A percentile compares a stretch with the other conserved stretches of the same genome.
Evolutionary conservation across 2,113 vertebrate species (phyloP).

Genomic region (Microcebus jonahi): DNA sequence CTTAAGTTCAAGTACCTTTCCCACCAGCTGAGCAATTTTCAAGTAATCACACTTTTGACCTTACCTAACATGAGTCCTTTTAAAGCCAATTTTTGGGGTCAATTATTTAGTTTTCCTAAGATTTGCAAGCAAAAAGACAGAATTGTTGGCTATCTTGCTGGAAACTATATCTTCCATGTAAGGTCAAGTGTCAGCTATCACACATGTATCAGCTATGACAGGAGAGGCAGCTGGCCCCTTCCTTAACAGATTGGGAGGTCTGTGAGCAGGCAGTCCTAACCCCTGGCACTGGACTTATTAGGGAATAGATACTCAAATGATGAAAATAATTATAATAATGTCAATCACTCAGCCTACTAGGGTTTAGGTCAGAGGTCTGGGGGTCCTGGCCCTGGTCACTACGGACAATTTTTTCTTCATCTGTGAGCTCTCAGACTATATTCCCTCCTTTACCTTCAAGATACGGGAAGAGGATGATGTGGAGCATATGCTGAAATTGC

Average conservation of each 20-base stretch:
- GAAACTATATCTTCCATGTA: conserved; percentile 14
- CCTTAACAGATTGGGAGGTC: background rate
- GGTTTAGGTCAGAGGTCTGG: background rate
- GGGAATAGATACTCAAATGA: background rate
- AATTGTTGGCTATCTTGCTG: background rate
- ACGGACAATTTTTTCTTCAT: conserved; percentile 72
- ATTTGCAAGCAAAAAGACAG: conserved; percentile 24
- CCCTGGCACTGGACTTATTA: background rate
- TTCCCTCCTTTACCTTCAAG: conserved; percentile 93
- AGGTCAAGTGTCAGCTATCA: background rate
- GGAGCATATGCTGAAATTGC: conserved; percentile 82
- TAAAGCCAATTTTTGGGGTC: conserved; percentile 30
- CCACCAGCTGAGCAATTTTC: conserved; percentile 63
- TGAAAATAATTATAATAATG: conserved; percentile 42
- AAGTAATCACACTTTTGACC: conserved; percentile 66
- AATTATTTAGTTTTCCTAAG: conserved; percentile 63
- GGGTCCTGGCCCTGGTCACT: background rate
- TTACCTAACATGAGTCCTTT: conserved; percentile 47
- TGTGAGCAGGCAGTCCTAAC: background rate
- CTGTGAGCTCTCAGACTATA: conserved; percentile 90
- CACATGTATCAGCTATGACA: background rate
- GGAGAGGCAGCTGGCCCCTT: background rate
- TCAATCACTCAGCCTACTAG: background rate
- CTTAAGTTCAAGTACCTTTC: conserved; percentile 71
- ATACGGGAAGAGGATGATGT: conserved; percentile 90